Evolutionary conservation across 2,888 invertebrate species (phyloP), one percentile per base, ranked within the genome.

Genomic region (Acrobasis consociella): DNA sequence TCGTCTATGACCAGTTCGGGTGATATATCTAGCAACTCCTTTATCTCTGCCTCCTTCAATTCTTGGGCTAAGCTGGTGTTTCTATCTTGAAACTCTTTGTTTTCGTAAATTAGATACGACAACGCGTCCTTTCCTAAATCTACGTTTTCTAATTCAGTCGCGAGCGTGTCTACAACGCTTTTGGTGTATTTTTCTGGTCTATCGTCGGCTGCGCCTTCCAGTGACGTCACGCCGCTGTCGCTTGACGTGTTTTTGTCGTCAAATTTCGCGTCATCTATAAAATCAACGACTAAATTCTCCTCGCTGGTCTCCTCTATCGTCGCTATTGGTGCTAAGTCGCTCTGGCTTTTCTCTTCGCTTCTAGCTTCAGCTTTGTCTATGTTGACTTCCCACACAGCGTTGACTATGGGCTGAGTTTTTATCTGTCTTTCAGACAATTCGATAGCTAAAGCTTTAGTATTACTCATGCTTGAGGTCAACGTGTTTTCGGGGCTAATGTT

Each of bases 401-500:
- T 80, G 0, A 80, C 78, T 62, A 79, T 64, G 0, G 75, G 71
- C 55, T 81, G 82, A 56, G 73, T 85, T 65, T 81, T 87, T 0
- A 80, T 74, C 63, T 88, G 84, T 67, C 73, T 75, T 11, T 88
- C 84, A 1, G 73, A 77, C 58, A 92, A 63, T 66, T 92, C 92
- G 49, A 82, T 76, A 0, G 85, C 88, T 61, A 92, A 65, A 0
- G 89, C 83, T 72, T 86, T 86, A 0, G 89, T 87, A 58, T 87
- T 87, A 0, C 84, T 86, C 82, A 88, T 87, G 59, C 86, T 90
- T 0, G 90, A 86, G 0, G 89, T 93, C 9, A 93, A 65, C 1
- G 94, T 94, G 62, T 94, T 94, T 69, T 94, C 94, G 0, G 94
- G 94, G 63, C 94, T 94, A 1, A 94, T 94, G 71, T 94, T 94